Base-by-base conservation (phyloP, 2,888 invertebrate species). In the Heliconius ethilla region DNA sequence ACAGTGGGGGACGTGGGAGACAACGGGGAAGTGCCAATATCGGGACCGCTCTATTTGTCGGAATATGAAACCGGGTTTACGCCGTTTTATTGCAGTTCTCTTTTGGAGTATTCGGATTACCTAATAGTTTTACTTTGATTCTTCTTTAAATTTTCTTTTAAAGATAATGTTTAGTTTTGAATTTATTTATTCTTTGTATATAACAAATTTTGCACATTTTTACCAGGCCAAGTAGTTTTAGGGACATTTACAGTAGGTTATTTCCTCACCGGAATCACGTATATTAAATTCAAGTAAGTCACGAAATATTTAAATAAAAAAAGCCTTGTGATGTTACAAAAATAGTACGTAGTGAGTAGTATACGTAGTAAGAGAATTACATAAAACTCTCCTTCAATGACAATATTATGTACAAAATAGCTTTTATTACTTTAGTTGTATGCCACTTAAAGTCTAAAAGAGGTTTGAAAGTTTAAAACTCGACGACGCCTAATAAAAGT, bases 41-140 rank as follows among this genome's bases (percentile, higher is more conserved):
- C 63, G 81, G 73, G 80, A 80, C 79, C 80, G 80, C 82, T 76
- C 78, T 82, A 81, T 82, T 81, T 81, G 80, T 70, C 78, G 75
- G 79, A 79, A 81, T 51, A 82, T 80, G 78, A 80, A 78, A 80
- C 78, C 73, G 76, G 81, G 69, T 78, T 81, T 78, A 81, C 78
- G 80, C 72, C 76, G 80, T 77, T 82, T 82, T 82, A 81, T 81
- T 80, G 77, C 67, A 75, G 51, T 59, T 55, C 72, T 55, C 59
- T 33, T 72, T 22, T 37, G 15, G 25, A 73, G 15, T 37, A n/a
- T 40, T 67, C 40, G 62, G 59, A 37, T 62, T 62, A 37, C 4
- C 15, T 10, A 62, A 18, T 55, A 51, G 7, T 62, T 40, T 73
- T 37, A n/a, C 2, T 37, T 37, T 55, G 15, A 40, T 62, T 15